Conservation (phyloP, 2,888 invertebrate genomes). For the Apodemia duryi region DNA sequence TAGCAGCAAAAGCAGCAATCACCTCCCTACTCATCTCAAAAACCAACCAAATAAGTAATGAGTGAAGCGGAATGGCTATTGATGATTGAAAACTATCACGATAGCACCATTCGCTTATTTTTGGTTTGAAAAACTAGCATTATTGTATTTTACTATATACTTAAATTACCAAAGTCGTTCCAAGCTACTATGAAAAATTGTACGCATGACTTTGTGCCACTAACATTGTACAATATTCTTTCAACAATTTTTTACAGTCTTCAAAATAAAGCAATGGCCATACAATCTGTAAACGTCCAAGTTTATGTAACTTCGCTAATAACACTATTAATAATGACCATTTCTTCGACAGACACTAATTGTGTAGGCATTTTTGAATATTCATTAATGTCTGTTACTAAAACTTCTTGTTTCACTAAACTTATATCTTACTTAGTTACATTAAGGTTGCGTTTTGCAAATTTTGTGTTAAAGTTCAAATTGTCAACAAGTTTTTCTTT, state of each 20-base stretch:
- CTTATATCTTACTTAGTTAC: conserved; percentile 33
- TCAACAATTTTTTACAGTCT: conserved; percentile 37
- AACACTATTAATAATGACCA: conserved; percentile 40
- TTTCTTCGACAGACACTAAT: conserved; percentile 37
- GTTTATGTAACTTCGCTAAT: conserved; percentile 50
- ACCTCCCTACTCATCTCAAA: too few species aligned
- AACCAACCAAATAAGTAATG: too few species aligned
- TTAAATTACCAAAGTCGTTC: conserved; percentile 19
- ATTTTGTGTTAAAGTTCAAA: conserved; percentile 30
- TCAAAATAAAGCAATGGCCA: conserved; percentile 36
- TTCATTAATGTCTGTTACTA: conserved; percentile 19
- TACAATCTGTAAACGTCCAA: conserved; percentile 36
- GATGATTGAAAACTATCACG: too few species aligned
- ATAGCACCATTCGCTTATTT: too few species aligned
- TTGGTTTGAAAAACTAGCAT: neutral
- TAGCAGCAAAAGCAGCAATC: too few species aligned
- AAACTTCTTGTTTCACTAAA: conserved; percentile 24
- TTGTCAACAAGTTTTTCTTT: conserved; percentile 41
- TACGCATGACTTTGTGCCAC: conserved; percentile 38
- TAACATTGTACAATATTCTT: conserved; percentile 42
- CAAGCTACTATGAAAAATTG: conserved; percentile 27
- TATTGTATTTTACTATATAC: conserved; percentile 2
- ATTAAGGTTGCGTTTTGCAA: conserved; percentile 27
- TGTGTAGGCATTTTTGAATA: conserved; percentile 36
- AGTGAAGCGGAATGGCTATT: too few species aligned